Evolutionary conservation across 35 echinoderm and acorn worm species (phyloP), one percentile per base, ranked within the genome.

Genomic region (Stichopus chloronotus): DNA sequence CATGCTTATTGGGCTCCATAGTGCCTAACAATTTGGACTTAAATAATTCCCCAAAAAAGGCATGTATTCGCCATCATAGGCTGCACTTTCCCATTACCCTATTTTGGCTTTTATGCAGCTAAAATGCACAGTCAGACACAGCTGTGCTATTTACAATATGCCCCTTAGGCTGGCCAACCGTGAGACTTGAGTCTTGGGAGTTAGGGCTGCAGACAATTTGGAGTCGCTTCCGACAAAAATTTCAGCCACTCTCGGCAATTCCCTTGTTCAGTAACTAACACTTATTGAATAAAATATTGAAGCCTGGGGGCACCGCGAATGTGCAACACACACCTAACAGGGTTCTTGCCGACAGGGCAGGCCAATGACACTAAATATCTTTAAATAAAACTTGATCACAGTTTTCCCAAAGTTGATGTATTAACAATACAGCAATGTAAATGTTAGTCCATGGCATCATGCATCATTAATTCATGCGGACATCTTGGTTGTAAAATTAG

Each of bases 271-370:
- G 82, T 85, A 85, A 58, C 82, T 85, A 23, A 85, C 82, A 85
- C 82, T 85, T 85, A 85, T 85, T 56, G 82, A 85, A 85, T 85
- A 85, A 85, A 85, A 85, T 58, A 85, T 85, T 58, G 24, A 85
- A 58, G 82, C 82, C 82, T 85, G 24, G 57, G 58, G 82, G 82
- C 55, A 58, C 82, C 24, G 57, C 82, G 58, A 58, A 81, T 58
- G 82, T 58, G 82, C 82, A 85, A 85, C 56, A 58, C 55, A 85
- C 82, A 85, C 82, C 82, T 85, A 85, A 20, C 82, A 85, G 82
- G 82, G 55, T 58, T 85, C 30, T 85, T 21, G 56, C 55, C 82
- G 2, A 85, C 17, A 59, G 57, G 57, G 23, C 82, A 57, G 82
- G 82, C 82, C 82, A 85, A 85, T 85, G 82, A 85, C 82, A 85